Evolutionary conservation across 2,888 invertebrate species (phyloP), one percentile per base, ranked within the genome.

Genomic region (Macrophya annulata): DNA sequence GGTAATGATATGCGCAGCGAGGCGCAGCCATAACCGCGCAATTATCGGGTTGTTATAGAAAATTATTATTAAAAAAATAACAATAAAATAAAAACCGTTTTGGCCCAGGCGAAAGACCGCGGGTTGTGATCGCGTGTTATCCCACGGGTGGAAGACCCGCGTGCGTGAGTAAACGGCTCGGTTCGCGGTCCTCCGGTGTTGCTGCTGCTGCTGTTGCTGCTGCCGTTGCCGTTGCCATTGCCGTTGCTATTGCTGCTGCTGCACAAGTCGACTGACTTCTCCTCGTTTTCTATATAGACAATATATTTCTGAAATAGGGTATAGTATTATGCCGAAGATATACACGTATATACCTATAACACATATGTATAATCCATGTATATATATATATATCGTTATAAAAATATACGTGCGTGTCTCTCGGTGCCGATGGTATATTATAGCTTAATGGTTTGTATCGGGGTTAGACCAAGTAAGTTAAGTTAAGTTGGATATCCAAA

Each of bases 21-120:
- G 92, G 92, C 91, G 92, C 92, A 92, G 92, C 89, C 92, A 92
- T 92, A 91, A 90, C 90, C 90, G 89, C 92, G 90, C 92, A 92
- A 93, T 93, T 93, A 93, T 93, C 90, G 92, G 92, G 91, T 91
- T 90, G 91, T 93, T 92, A 92, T 91, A 91, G 90, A 90, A 62
- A 62, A 91, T 91, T 92, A 92, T 92, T 92, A 92, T 92, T 25
- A 92, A 92, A 55, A 92, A 89, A 92, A 93, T 92, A 92, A 93
- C 91, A 91, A 91, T 88, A 90, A 31, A 31, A 89, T 88, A 90
- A 90, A 25, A 82, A 82, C 83, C 51, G 4, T 48, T 65, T 83
- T 83, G 83, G 62, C 62, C 62, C 55, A n/a, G 31, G 59, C 81
- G 40, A 59, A 59, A 40, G 86, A 71, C 74, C 74, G 79, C 90